Base-by-base conservation (phyloP, 1,140 invertebrate species). In the Yoshiicerus persimilis region DNA sequence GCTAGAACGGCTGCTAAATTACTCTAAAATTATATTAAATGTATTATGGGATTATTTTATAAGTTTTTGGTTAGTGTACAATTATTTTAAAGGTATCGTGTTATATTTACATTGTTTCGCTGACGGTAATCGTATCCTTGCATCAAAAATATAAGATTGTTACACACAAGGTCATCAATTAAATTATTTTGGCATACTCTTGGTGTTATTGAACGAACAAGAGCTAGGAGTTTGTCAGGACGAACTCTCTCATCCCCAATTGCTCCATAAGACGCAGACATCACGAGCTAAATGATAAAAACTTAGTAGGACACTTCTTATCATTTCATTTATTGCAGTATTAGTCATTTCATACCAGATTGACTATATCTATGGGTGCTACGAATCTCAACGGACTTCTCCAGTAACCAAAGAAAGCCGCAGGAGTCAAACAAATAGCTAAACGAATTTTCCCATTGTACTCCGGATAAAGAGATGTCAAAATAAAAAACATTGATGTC, bases 371-470 rank as follows among this genome's bases (percentile, higher is more conserved):
- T 9, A 84, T 11, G 0, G 87, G 36, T 5, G 38, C 39, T 4
- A 86, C 13, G 23, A 85, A 88, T 47, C 66, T 47, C 30, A 93
- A 86, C 1, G 92, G 92, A 66, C 91, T 92, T 80, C 90, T 91
- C 87, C 93, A 94, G 93, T 95, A 91, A 10, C 92, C 93, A 87
- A 96, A 93, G 86, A 93, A 95, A 2, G 94, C 94, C 0, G 95
- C 95, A 23, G 95, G 95, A 1, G 94, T 95, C 87, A 96, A 91
- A 27, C 39, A 87, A 85, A 95, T 93, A 94, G 94, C 94, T 1
- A 94, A 93, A 25, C 92, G 93, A 86, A 96, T 94, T 92, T 95
- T 95, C 11, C 93, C 90, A 89, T 95, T 95, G 90, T 96, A 96
- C 75, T 95, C 93, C 0, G 95, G 95, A 38, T 93, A 92, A 41